These are phyloP conservation scores for Lottia gigantea DNA, from an alignment of 2,888 invertebrate species.

Conservation along the genomic window DNA sequence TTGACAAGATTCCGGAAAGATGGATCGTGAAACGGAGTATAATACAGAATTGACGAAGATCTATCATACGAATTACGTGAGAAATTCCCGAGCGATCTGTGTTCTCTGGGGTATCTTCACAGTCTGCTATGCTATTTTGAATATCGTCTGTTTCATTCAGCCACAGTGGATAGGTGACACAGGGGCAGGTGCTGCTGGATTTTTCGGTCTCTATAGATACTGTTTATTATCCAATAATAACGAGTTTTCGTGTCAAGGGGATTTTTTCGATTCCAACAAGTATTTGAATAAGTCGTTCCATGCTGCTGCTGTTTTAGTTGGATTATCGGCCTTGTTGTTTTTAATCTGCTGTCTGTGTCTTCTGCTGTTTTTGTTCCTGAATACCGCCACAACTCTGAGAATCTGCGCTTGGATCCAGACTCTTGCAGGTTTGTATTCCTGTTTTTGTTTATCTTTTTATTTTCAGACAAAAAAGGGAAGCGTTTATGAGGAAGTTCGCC, in stretches of 20 bases:
- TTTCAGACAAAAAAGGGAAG: too few species aligned
- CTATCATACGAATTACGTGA: constrained; percentile 63
- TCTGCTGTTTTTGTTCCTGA: constrained; percentile 92
- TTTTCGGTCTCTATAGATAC: constrained; percentile 91
- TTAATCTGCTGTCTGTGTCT: constrained; percentile 87
- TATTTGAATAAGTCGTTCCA: constrained; percentile 86
- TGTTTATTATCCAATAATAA: constrained; percentile 78
- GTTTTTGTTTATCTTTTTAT: too few species aligned
- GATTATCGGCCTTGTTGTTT: constrained; percentile 83
- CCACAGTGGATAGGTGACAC: constrained; percentile 74
- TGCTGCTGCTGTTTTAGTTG: constrained; percentile 89
- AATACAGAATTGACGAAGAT: constrained; percentile 54
- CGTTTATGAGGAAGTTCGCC: too few species aligned
- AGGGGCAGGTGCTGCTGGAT: constrained; percentile 83
- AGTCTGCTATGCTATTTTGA: constrained; percentile 95
- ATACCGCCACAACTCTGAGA: constrained; percentile 90
- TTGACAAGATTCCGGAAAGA: constrained; percentile 18
- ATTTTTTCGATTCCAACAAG: constrained; percentile 77
- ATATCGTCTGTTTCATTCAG: constrained; percentile 93
- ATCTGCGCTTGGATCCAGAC: constrained; percentile 95
- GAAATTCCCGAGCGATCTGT: constrained; percentile 80
- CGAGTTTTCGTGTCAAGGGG: constrained; percentile 77
- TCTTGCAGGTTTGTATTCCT: constrained; percentile 82
- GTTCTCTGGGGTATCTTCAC: constrained; percentile 98
- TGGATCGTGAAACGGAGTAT: constrained; percentile 49